Base-by-base conservation (phyloP, 2,797 vertebrate genomes). In the Propithecus perrieri region DNA sequence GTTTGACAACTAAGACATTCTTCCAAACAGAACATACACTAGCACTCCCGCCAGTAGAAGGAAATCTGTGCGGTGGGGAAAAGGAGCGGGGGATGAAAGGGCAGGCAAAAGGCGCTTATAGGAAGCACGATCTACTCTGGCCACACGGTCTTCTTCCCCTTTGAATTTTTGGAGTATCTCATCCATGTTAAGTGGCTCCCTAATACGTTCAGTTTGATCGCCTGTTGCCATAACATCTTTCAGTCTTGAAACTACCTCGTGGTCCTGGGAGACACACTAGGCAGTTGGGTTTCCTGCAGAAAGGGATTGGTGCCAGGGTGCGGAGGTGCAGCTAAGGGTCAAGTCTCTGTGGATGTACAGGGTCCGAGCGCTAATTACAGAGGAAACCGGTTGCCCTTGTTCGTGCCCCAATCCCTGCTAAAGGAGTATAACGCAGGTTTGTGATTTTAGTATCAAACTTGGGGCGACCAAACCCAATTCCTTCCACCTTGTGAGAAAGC, bases 361-460 rank as follows among this genome's bases (percentile, higher is more conserved):
- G 57, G 38, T 69, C 48, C 7, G 0, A 2, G 71, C 11, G 41
- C 15, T 18, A 41, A 35, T 41, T 41, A 20, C 79, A 69, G 46
- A 78, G 74, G 65, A 41, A 20, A 55, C 43, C 0, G 0, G 14
- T 20, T 43, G 86, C 43, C n/a, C 63, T 55, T 5, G 5, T 13
- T 61, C 9, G 9, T 10, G 80, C n/a, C 63, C 65, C n/a, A 12
- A 48, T 35, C 48, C 69, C 63, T 72, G 61, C 53, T 20, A 89
- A 46, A 84, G 69, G 53, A 17, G 11, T 0, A 24, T 33, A 53
- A 59, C 1, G 28, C 61, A 28, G 74, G 26, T 30, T 61, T 43
- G 7, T 7, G 53, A 7, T 81, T 89, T 84, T 12, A 75, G 46
- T 59, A 48, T 13, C 87, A 41, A 91, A 94, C 89, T 97, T 95